phyloP scores from a whole-genome alignment of 2,113 vertebrate genomes.

The Nestor notabilis region DNA sequence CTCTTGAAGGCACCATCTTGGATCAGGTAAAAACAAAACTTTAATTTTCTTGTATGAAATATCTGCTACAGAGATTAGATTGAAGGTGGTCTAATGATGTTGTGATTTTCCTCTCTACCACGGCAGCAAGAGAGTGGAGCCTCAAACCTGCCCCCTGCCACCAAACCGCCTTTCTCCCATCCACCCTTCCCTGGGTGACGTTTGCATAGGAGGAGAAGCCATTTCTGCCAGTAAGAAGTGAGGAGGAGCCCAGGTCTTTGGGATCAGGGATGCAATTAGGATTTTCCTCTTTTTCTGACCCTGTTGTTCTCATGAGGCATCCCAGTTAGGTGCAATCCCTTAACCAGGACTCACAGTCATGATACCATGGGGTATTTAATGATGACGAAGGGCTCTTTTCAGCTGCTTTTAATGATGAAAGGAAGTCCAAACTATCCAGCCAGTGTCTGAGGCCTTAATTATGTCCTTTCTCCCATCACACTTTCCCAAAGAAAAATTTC shows the following conservation, averaged over 20 bases:
- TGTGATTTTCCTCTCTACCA: neutral
- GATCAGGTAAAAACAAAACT: neutral
- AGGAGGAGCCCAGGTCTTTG: neutral
- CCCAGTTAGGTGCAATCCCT: neutral
- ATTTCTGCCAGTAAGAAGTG: neutral
- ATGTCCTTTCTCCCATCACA: neutral
- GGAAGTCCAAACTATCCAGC: constrained; percentile 32
- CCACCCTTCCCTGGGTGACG: neutral
- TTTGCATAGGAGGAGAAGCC: neutral
- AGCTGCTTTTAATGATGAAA: neutral
- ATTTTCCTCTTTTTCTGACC: neutral
- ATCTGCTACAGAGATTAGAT: neutral
- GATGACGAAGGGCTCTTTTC: neutral
- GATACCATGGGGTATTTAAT: neutral
- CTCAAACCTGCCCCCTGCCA: neutral
- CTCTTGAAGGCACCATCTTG: neutral
- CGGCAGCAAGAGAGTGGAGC: neutral
- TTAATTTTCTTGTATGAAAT: neutral
- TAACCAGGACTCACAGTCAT: neutral
- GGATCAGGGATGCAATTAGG: neutral
- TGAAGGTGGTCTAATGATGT: neutral
- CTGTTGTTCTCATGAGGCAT: accelerated
- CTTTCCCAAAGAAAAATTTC: neutral
- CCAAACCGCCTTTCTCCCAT: neutral
- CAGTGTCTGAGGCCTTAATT: neutral